phyloP scores from a whole-genome alignment of 2,888 invertebrate genomes.

The Hemicrepidius hirtus region DNA sequence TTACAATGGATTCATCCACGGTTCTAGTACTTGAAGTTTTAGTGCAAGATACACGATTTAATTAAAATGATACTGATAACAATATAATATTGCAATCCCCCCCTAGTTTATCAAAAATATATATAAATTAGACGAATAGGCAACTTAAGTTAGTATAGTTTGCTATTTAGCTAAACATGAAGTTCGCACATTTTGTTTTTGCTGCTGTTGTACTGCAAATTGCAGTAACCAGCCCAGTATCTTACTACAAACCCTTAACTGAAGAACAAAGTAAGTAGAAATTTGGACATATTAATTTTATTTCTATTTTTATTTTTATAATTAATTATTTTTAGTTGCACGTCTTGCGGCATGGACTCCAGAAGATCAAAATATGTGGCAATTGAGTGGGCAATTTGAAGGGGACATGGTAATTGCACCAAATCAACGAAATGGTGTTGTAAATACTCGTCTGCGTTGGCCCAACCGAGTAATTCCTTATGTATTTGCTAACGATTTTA shows the following conservation, averaged over 20 bases:
- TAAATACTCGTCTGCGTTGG: conserved; percentile 19
- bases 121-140: too few relatives aligned
- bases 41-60: too few relatives aligned
- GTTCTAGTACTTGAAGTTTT: too few relatives aligned
- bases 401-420: conserved; percentile 40
- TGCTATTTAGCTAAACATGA: too few relatives aligned
- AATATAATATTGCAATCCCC: too few relatives aligned
- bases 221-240: neutral
- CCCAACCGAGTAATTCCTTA: conserved; percentile 31
- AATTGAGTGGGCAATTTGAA: conserved; percentile 41
- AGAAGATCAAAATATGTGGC: too few relatives aligned
- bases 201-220: neutral
- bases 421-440: conserved; percentile 36
- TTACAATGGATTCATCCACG: too few relatives aligned
- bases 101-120: too few relatives aligned
- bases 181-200: neutral
- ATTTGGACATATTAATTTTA: too few relatives aligned
- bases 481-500: conserved; percentile 18
- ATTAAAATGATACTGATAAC: too few relatives aligned
- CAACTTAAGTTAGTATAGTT: too few relatives aligned
- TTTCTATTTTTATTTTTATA: neutral
- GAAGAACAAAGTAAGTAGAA: neutral
- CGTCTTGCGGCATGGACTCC: too few relatives aligned
- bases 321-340: neutral
- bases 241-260: neutral